phyloP scores from a whole-genome alignment of 2,113 vertebrate species.

The Scomber scombrus region DNA sequence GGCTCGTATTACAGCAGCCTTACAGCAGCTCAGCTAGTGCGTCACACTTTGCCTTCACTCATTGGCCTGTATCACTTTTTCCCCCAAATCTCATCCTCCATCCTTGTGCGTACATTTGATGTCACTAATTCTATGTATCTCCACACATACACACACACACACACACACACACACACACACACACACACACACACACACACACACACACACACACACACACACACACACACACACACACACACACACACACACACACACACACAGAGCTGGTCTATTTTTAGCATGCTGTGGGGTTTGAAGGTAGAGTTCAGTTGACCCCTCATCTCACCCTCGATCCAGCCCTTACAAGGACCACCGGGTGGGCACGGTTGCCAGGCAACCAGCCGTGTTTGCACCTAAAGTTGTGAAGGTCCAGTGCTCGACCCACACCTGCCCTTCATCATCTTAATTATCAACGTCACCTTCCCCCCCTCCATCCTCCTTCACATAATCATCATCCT shows the following conservation, averaged over 20 bases:
- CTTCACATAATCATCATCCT: constrained; percentile 31
- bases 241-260: constrained; percentile 37
- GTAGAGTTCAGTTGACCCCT: constrained; percentile 75
- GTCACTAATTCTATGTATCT: constrained; percentile 61
- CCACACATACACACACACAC: background rate
- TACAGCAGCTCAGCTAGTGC: constrained; percentile 23
- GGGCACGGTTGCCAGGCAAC: constrained; percentile 70
- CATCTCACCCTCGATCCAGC: constrained; percentile 73
- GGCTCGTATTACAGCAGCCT: constrained; percentile 57
- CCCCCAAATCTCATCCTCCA: constrained; percentile 11
- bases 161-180: background rate
- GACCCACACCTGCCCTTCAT: constrained; percentile 73
- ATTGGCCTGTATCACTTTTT: background rate
- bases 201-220: constrained; percentile 20
- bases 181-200: constrained; percentile 2
- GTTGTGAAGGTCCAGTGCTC: constrained; percentile 74
- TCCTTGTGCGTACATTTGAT: constrained; percentile 33
- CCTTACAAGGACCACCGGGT: constrained; percentile 81
- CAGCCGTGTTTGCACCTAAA: constrained; percentile 74
- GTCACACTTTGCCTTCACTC: constrained; percentile 34
- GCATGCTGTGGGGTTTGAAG: constrained; percentile 65
- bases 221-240: constrained; percentile 15
- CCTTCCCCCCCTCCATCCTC: constrained; percentile 3
- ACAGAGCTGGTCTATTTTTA: constrained; percentile 68
- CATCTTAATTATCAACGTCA: constrained; percentile 70